Base-by-base conservation (phyloP, 2,113 vertebrate genomes). In the Gopherus evgoodei region DNA sequence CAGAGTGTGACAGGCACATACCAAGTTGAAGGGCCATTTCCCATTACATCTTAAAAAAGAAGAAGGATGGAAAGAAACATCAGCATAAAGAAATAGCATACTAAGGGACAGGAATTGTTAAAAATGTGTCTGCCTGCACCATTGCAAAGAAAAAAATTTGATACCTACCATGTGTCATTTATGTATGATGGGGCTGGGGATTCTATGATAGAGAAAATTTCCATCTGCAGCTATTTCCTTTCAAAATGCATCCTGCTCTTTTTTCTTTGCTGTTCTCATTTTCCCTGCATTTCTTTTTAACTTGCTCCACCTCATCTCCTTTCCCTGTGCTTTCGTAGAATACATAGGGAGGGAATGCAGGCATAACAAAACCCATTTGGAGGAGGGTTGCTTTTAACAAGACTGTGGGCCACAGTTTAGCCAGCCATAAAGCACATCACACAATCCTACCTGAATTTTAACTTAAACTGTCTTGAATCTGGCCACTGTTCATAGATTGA, bases 1-100 rank as follows among this genome's bases (percentile, higher is more conserved):
- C 95, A 95, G 94, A 95, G 94, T 95, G 95, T 94, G 95, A 97
- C 96, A 97, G 94, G 93, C 95, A 96, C 13, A 76, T 94, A 96
- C 95, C 96, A 97, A 97, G 96, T 94, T 89, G 94, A 97, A 95
- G 95, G 96, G 96, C 95, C 96, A 97, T 11, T 19, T 72, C 8
- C 65, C n/a, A 72, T 22, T 38, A 38, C 65, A 72, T 38, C n/a
- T 38, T 38, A 5, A 38, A 38, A 22, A 72, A 38, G 4, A 69
- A 62, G 7, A 29, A 65, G 16, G 31, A 72, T 69, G 90, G 93
- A 96, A 94, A 96, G 96, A 93, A 86, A 91, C n/a, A 38, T 8
- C 35, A 62, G 93, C 89, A 93, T 96, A 96, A 92, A 95, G 96
- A 93, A 97, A 97, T 85, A 84, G 82, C 81, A 93, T 86, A 84